These are phyloP conservation scores for Zelleria hepariella DNA, from an alignment of 2,888 invertebrate species.

Conservation along the genomic window DNA sequence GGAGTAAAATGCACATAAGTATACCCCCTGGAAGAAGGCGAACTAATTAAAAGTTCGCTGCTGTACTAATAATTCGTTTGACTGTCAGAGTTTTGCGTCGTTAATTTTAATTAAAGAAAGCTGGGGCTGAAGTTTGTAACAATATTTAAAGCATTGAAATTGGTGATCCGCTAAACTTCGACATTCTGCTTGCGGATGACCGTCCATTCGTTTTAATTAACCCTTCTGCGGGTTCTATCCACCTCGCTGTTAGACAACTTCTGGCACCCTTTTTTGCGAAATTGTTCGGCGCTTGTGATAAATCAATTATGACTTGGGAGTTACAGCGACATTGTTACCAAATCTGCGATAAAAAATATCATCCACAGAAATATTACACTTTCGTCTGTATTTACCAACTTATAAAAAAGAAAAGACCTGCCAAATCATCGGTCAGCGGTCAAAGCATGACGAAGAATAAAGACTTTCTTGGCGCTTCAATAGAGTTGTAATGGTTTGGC, in stretches of 20 bases:
- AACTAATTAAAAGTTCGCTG: constrained; percentile 71
- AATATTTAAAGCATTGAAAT: constrained; percentile 71
- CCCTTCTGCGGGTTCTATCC: constrained; percentile 54
- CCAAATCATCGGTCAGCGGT: background rate
- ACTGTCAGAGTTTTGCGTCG: constrained; percentile 71
- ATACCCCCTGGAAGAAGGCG: constrained; percentile 54
- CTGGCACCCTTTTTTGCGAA: constrained; percentile 29
- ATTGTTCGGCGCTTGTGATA: constrained; percentile 32
- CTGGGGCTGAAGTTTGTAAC: constrained; percentile 62
- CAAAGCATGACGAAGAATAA: background rate
- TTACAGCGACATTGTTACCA: constrained; percentile 22
- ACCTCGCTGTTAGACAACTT: constrained; percentile 48
- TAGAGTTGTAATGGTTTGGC: background rate
- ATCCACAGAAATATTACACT: no score
- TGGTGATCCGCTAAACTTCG: constrained; percentile 70
- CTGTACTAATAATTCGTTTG: constrained; percentile 72
- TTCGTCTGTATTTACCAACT: background rate
- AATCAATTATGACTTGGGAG: constrained; percentile 47
- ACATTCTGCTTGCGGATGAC: constrained; percentile 52
- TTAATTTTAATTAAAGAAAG: constrained; percentile 73
- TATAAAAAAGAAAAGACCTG: background rate
- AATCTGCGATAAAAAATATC: background rate
- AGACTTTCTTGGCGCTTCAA: background rate
- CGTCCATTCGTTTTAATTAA: constrained; percentile 69
- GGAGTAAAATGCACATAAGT: constrained; percentile 62